Evolutionary conservation across 2,113 vertebrate species (phyloP), one percentile per base, ranked within the genome.

Genomic region (Colossoma macropomum): DNA sequence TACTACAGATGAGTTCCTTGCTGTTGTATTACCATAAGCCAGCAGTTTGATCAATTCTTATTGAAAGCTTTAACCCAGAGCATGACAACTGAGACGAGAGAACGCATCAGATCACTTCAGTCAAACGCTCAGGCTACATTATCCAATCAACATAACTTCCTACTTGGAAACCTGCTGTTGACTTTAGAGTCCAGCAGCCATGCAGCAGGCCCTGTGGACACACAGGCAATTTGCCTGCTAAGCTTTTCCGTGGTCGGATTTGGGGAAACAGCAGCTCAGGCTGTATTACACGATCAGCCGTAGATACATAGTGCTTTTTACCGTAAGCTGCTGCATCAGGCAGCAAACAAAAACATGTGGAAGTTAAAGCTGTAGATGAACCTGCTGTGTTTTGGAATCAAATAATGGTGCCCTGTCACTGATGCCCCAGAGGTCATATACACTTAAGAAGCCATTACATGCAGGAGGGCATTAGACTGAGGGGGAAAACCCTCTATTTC

Each of bases 271-370:
- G 63, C n/a, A 54, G 48, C 30, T 68, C n/a, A 74, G 28, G 23
- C 17, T 81, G 70, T 73, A 62, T 65, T 27, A 45, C 12, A 8
- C 32, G 7, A 56, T 38, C 56, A 77, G 15, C 10, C 41, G 15
- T 41, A 25, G 38, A 41, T 59, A 66, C 70, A 74, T 56, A 52
- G 21, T 34, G 80, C 59, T 21, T 81, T 59, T 30, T 15, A 17
- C 28, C 11, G 11, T 71, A 80, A 70, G n/a, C 66, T 41, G 32
- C 66, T 80, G 41, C 32, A n/a, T 63, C 25, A 63, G 12, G 9
- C 38, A 63, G 27, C 23, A 60, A 74, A n/a, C 28, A n/a, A 28
- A 59, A 79, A 59, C 15, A 62, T 69, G 65, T 38, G 12, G 19
- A 0, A 21, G 21, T n/a, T 23, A 80, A 38, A 45, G 6, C 38